These are phyloP conservation scores for Drosophila niveifrons DNA, from an alignment of 2,888 invertebrate genomes.

Conservation along the genomic window DNA sequence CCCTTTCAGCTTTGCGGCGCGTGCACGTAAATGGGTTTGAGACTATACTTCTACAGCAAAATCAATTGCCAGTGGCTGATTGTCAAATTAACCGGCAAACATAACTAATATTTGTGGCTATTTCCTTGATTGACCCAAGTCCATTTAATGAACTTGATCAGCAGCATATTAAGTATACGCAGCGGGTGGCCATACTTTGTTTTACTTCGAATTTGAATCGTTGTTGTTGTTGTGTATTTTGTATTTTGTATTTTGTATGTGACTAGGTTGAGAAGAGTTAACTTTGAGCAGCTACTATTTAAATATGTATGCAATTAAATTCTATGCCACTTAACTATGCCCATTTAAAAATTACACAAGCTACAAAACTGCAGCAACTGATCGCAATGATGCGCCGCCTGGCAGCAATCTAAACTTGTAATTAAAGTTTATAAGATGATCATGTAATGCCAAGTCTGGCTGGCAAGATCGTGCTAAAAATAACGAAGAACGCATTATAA, in stretches of 20 bases:
- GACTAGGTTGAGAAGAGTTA: neutral
- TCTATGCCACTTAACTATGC: constrained; percentile 61
- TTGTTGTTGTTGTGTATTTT: neutral
- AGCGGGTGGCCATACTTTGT: constrained; percentile 36
- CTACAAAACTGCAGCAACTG: constrained; percentile 3
- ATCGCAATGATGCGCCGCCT: constrained; percentile 20
- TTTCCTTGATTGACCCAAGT: constrained; percentile 59
- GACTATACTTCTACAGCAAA: constrained; percentile 34
- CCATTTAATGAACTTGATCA: constrained; percentile 44
- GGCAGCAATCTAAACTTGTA: constrained; percentile 53
- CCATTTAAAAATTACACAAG: constrained; percentile 50
- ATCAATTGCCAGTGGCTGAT: constrained; percentile 60
- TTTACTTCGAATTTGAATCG: neutral
- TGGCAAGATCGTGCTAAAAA: constrained; percentile 76
- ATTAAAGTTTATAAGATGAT: constrained; percentile 56
- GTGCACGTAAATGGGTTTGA: constrained; percentile 5
- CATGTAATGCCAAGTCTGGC: constrained; percentile 53
- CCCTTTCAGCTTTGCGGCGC: constrained; percentile 41
- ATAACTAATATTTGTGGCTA: constrained; percentile 48
- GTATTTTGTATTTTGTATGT: too few species aligned
- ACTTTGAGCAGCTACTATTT: constrained; percentile 43
- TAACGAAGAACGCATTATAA: constrained; percentile 73
- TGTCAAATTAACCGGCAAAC: constrained; percentile 65
- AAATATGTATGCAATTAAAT: constrained; percentile 74
- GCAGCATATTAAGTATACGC: constrained; percentile 62